A percentile compares a stretch with the other conserved stretches of the same genome.
phyloP scores from a whole-genome alignment of 2,113 vertebrate species.

The Thalassarche chlororhynchos region DNA sequence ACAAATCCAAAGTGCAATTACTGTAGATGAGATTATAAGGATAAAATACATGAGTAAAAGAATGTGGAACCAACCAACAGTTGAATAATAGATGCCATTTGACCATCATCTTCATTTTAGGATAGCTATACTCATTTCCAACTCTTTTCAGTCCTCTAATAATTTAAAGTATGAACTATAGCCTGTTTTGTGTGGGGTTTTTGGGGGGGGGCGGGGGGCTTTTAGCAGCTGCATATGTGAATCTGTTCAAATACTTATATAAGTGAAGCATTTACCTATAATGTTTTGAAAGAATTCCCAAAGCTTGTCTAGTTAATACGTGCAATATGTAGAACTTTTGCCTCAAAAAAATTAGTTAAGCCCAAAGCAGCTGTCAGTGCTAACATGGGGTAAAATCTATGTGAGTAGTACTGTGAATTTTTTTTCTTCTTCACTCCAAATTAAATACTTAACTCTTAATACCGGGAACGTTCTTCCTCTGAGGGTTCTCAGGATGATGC shows the following conservation, averaged over 20 bases:
- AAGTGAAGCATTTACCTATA: not conserved
- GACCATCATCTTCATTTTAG: not conserved
- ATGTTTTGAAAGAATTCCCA: not conserved
- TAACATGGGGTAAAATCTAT: not conserved
- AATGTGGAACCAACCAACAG: not conserved
- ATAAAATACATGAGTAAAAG: not conserved
- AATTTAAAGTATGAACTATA: not conserved
- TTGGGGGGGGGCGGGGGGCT: accelerated
- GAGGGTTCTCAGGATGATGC: not conserved
- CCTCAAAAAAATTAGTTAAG: not conserved
- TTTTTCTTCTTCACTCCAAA: not conserved
- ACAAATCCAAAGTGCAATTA: not conserved
- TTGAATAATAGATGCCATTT: not conserved
- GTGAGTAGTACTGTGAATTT: not conserved
- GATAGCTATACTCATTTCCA: not conserved
- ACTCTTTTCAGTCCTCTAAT: not conserved
- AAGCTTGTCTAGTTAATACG: not conserved
- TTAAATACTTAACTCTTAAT: not conserved
- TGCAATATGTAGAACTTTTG: not conserved
- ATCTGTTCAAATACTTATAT: not conserved
- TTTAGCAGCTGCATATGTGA: not conserved
- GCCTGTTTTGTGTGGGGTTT: not conserved
- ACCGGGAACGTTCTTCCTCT: not conserved
- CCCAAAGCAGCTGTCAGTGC: not conserved
- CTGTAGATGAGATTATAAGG: not conserved